These are phyloP conservation scores for Corythoichthys intestinalis DNA, from an alignment of 2,113 vertebrate species.

Conservation along the genomic window DNA sequence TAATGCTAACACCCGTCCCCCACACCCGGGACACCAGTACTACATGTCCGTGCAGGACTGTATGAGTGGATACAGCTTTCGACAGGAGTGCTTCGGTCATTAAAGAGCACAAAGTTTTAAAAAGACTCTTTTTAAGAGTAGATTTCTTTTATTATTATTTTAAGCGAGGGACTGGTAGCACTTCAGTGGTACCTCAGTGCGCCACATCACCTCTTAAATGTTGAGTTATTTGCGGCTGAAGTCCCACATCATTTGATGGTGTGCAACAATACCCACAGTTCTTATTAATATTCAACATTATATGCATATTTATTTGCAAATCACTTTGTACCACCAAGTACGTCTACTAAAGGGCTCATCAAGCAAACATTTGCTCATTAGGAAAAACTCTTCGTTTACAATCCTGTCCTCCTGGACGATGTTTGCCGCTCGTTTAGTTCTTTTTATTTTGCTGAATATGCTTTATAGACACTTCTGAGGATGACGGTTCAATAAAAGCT, in stretches of 20 bases:
- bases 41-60: not conserved
- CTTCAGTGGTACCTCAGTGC: not conserved
- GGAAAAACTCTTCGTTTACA: not conserved
- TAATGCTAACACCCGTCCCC: too few species aligned
- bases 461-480: not conserved
- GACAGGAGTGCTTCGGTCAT: not conserved
- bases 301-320: not conserved
- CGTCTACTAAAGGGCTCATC: not conserved
- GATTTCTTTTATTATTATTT: not conserved
- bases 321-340: not conserved
- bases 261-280: not conserved
- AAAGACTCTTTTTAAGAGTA: not conserved
- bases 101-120: not conserved
- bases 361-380: constrained; percentile 6
- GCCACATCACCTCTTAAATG: not conserved
- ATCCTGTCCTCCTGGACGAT: not conserved
- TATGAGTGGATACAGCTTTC: not conserved
- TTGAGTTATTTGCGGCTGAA: not conserved
- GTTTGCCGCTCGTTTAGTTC: not conserved
- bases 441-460: not conserved
- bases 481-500: not conserved
- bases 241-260: not conserved
- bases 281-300: not conserved
- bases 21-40: too few species aligned
- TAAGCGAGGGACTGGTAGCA: not conserved